Evolutionary conservation across 2,113 vertebrate species (phyloP).

Genomic region (Sakesphorus luctuosus): DNA sequence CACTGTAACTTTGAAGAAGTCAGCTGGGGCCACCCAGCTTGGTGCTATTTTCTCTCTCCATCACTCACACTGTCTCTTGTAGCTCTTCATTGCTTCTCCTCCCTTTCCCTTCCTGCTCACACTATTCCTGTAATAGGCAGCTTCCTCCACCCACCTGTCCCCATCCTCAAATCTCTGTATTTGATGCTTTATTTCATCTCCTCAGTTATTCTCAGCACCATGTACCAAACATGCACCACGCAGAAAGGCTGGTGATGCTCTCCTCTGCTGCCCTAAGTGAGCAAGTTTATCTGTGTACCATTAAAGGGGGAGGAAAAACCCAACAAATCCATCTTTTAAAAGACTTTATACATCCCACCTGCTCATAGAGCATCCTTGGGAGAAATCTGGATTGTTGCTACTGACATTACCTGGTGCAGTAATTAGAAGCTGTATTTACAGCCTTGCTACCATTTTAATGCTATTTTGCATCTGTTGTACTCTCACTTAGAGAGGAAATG

Average conservation of each 20-base stretch:
- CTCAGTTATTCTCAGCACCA: not conserved
- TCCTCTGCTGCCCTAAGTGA: not conserved
- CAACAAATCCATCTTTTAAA: not conserved
- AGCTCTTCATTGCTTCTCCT: not conserved
- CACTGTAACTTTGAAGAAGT: not conserved
- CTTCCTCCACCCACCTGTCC: constrained; percentile 50
- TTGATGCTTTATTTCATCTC: not conserved
- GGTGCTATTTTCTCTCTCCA: not conserved
- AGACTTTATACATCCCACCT: not conserved
- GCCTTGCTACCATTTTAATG: constrained; percentile 60
- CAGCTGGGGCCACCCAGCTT: not conserved
- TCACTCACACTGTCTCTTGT: not conserved
- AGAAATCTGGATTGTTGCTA: not conserved
- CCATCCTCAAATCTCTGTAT: not conserved
- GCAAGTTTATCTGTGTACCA: not conserved
- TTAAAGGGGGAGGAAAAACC: not conserved
- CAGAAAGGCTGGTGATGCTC: not conserved
- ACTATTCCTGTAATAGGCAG: not conserved
- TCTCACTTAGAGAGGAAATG: constrained; percentile 59
- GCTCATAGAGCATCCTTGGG: not conserved
- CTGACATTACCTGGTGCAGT: constrained; percentile 56
- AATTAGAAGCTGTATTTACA: constrained; percentile 72
- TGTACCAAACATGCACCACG: not conserved
- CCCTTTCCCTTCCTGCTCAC: constrained; percentile 13
- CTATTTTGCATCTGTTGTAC: constrained; percentile 66